A percentile compares a stretch with the other conserved stretches of the same genome.
These are phyloP conservation scores for Dasypolia templi DNA, from an alignment of 2,888 invertebrate species.

Conservation along the genomic window DNA sequence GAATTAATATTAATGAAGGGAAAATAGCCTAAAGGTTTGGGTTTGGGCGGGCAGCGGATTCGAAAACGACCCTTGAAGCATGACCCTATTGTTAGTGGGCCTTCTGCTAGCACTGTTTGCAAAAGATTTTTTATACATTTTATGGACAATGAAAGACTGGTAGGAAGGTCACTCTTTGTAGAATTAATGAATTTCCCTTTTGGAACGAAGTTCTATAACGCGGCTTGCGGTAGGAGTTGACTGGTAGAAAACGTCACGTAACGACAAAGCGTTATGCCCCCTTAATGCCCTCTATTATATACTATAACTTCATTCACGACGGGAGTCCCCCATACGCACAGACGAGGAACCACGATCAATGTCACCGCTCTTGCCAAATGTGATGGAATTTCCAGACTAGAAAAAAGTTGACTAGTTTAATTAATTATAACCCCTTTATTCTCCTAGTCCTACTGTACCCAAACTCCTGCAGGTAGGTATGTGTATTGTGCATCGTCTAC, in stretches of 20 bases:
- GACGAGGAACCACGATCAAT: neutral
- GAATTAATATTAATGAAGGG: constrained; percentile 60
- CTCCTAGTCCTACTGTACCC: too few relatives aligned
- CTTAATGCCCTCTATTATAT: neutral
- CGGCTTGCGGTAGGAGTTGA: too few relatives aligned
- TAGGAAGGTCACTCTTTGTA: constrained; percentile 11
- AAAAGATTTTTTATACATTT: constrained; percentile 29
- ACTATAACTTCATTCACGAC: too few relatives aligned
- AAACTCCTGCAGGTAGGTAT: neutral
- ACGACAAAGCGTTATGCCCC: neutral
- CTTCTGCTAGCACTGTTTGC: constrained; percentile 11
- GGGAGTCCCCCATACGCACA: too few relatives aligned
- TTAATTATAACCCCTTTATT: too few relatives aligned
- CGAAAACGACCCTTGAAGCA: constrained; percentile 46
- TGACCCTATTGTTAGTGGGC: constrained; percentile 40
- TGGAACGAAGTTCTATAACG: too few relatives aligned
- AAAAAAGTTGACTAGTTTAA: too few relatives aligned
- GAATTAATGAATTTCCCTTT: neutral
- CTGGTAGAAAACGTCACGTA: neutral
- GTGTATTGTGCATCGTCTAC: neutral
- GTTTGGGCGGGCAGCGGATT: constrained; percentile 15
- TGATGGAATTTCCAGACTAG: neutral
- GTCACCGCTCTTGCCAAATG: neutral
- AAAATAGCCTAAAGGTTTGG: constrained; percentile 52
- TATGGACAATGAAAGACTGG: constrained; percentile 4